A percentile compares a stretch with the other conserved stretches of the same genome.
Evolutionary conservation across 2,113 vertebrate species (phyloP).

Genomic region (Phyllopteryx taeniolatus): DNA sequence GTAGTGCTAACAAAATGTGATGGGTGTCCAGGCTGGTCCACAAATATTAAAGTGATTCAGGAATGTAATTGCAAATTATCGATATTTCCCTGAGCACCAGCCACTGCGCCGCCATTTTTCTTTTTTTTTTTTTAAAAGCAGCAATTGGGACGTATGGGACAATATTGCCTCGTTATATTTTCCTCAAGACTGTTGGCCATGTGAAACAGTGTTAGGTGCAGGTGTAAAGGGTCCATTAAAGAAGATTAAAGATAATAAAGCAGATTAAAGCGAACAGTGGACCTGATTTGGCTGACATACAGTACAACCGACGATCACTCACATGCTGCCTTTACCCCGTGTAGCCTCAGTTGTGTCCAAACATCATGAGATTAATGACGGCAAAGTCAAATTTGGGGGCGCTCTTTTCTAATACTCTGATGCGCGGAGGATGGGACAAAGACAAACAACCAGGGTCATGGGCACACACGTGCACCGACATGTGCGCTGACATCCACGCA

Average conservation of each 20-base stretch:
- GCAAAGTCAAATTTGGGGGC: neutral
- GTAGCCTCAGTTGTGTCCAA: neutral
- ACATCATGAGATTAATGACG: neutral
- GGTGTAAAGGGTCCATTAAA: conserved; percentile 20
- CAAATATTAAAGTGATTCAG: no score
- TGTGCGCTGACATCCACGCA: conserved; percentile 21
- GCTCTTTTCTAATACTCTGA: neutral
- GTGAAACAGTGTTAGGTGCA: neutral
- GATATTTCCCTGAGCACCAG: no score
- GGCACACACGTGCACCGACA: conserved; percentile 21
- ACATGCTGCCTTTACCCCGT: conserved; percentile 3
- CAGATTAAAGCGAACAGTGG: conserved; percentile 31
- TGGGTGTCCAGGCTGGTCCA: no score
- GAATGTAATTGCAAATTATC: no score
- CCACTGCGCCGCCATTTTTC: no score
- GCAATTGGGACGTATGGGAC: neutral
- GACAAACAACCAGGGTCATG: neutral
- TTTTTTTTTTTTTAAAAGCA: no score
- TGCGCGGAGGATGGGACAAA: neutral
- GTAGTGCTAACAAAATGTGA: neutral
- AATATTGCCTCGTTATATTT: neutral
- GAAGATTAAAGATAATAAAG: conserved; percentile 38
- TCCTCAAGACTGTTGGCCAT: neutral
- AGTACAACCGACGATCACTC: conserved; percentile 8
- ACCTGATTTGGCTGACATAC: conserved; percentile 31